Evolutionary conservation across 2,888 invertebrate species (phyloP), one percentile per base, ranked within the genome.

Genomic region (Eristalinus aeneus): DNA sequence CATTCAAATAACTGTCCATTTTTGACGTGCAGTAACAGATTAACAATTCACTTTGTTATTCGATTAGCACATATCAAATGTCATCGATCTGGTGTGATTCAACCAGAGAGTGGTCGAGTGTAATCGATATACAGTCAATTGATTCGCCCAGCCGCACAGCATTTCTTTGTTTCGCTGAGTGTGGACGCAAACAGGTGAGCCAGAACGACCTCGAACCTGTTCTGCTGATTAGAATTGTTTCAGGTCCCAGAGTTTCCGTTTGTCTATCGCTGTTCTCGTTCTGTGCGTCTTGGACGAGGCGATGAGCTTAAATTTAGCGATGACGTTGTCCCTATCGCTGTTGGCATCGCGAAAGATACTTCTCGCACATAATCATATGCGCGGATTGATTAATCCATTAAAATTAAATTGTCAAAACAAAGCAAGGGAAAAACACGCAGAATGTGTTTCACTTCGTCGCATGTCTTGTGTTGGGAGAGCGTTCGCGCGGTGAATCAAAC

Each of bases 341-440:
- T 9, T 65, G 27, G 64, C 31, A 22, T 9, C 23, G 16, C 20
- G 16, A 20, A 46, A 46, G 46, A 54, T 67, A 39, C 36, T 69
- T 36, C 27, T 27, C 27, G n/a, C 69, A 16, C 69, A 69, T 69
- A 69, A 69, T 69, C 27, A 23, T 69, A 69, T 69, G 69, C 69
- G 39, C 34, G n/a, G 72, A 64, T 27, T 22, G 61, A 69, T 71
- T 79, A 75, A 79, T 84, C 61, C 34, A 75, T 79, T 80, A 56
- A 67, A 79, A 75, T 84, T 72, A 71, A 84, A 79, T 78, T 75
- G 83, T 79, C 79, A 79, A 75, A 84, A 56, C 73, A 53, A 71
- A 63, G 54, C 16, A 64, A 53, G 10, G 22, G 16, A 64, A 56
- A 11, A 5, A 11, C 5, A 27, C 27, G 5, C 2, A 5, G 27